phyloP scores from a whole-genome alignment of 1,140 invertebrate species.

The Myzus persicae region DNA sequence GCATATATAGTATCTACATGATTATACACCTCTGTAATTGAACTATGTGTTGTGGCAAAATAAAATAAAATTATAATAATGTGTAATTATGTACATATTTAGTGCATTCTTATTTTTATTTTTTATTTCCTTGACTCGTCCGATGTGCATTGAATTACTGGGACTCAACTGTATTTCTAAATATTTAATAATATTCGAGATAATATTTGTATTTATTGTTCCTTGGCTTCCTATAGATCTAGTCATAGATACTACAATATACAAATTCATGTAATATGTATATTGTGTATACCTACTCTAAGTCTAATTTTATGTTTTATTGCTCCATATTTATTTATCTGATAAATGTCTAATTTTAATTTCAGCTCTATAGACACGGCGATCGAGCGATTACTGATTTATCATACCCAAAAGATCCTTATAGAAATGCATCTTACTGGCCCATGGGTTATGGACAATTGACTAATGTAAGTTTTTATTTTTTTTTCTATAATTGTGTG shows the following conservation, averaged over 20 bases:
- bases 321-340: background rate
- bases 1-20: background rate
- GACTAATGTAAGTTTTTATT: conserved; percentile 72
- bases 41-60: no score
- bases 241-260: background rate
- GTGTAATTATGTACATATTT: no score
- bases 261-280: background rate
- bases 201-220: background rate
- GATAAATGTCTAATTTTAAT: background rate
- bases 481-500: background rate
- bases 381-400: conserved; percentile 74
- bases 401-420: conserved; percentile 80
- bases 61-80: no score
- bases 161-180: background rate
- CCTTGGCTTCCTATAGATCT: background rate
- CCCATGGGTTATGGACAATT: conserved; percentile 80
- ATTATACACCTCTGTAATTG: background rate
- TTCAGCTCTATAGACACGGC: conserved; percentile 72
- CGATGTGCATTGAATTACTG: background rate
- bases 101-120: background rate
- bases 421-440: conserved; percentile 71
- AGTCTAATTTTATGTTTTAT: background rate
- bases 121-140: background rate
- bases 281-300: background rate
- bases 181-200: no score